phyloP scores from a whole-genome alignment of 2,113 vertebrate genomes.

The Loxodonta africana region DNA sequence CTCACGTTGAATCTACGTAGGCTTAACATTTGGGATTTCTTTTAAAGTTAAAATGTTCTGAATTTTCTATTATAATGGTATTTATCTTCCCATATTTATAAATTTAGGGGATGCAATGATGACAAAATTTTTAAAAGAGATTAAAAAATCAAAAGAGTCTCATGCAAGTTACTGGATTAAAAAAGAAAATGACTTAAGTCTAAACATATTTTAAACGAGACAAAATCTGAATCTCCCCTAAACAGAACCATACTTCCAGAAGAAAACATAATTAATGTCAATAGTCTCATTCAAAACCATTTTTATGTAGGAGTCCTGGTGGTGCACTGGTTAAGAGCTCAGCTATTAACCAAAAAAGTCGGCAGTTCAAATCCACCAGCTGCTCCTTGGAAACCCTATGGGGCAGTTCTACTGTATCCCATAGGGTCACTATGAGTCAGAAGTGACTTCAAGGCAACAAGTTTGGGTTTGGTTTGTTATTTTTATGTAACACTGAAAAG shows the following conservation, averaged over 20 bases:
- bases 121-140: conserved; percentile 52
- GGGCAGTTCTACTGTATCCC: too few relatives aligned
- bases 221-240: not conserved
- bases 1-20: conserved; percentile 4
- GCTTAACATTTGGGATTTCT: conserved; percentile 20
- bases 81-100: conserved; percentile 15
- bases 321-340: too few relatives aligned
- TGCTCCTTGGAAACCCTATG: too few relatives aligned
- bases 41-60: conserved; percentile 37
- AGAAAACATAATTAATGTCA: not conserved
- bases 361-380: too few relatives aligned
- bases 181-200: not conserved
- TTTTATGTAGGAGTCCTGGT: not conserved
- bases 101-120: conserved; percentile 19
- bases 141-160: conserved; percentile 28
- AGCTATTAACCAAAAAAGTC: too few relatives aligned
- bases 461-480: not conserved
- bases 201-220: conserved; percentile 17
- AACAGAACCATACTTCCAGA: not conserved
- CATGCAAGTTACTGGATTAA: conserved; percentile 16
- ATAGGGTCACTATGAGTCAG: too few relatives aligned
- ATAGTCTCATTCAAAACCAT: not conserved
- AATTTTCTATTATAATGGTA: conserved; percentile 37
- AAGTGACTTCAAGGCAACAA: too few relatives aligned
- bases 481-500: not conserved